These are phyloP conservation scores for Artemia sinica DNA, from an alignment of 2,888 invertebrate species.

Conservation along the genomic window DNA sequence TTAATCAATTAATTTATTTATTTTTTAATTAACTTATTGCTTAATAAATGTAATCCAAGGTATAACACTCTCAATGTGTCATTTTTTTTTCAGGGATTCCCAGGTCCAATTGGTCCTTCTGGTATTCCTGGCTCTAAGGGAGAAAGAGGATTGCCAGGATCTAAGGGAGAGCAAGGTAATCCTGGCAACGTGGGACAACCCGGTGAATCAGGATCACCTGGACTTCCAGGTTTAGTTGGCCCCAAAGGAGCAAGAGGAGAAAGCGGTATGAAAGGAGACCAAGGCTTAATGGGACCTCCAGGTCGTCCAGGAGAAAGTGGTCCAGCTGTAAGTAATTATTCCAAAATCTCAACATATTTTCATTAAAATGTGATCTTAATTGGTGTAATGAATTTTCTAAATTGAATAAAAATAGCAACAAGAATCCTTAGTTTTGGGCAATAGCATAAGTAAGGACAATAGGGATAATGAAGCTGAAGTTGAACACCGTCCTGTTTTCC, in stretches of 20 bases:
- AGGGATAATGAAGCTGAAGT: too few relatives aligned
- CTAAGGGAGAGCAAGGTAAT: constrained; percentile 55
- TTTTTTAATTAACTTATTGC: too few relatives aligned
- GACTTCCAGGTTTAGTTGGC: constrained; percentile 44
- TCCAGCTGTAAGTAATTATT: constrained; percentile 39
- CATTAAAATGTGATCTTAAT: background rate
- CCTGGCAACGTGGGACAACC: constrained; percentile 42
- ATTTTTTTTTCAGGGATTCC: constrained; percentile 28
- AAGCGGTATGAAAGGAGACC: constrained; percentile 53
- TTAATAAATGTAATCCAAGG: too few relatives aligned
- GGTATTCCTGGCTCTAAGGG: constrained; percentile 55
- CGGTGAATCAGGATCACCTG: constrained; percentile 46
- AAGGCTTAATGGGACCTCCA: constrained; percentile 53
- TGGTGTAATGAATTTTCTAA: too few relatives aligned
- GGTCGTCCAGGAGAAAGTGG: constrained; percentile 61
- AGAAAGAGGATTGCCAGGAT: constrained; percentile 49
- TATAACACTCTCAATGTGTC: too few relatives aligned
- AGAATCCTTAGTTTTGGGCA: too few relatives aligned
- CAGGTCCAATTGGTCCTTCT: constrained; percentile 46
- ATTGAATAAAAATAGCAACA: too few relatives aligned
- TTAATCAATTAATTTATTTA: too few relatives aligned
- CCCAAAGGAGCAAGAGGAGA: constrained; percentile 58
- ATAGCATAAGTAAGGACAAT: too few relatives aligned
- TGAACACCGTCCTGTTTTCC: too few relatives aligned
- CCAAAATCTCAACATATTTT: constrained; percentile 17